Percentiles rank a stretch among this genome's conserved stretches.
These are phyloP conservation scores for Anoncus sp. DNA, from an alignment of 2,888 invertebrate species.

Conservation along the genomic window DNA sequence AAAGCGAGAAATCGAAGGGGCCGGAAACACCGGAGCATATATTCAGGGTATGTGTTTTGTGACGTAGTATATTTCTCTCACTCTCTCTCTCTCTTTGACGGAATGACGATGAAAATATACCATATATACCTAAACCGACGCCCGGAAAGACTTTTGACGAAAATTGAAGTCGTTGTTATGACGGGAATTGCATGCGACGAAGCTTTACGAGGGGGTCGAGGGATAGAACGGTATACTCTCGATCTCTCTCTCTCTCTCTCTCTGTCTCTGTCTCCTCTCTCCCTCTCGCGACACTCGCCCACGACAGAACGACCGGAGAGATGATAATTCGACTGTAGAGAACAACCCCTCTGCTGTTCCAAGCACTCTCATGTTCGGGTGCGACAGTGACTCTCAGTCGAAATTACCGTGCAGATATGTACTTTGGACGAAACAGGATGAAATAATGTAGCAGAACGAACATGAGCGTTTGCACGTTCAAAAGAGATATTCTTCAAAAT, in stretches of 20 bases:
- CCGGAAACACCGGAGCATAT: conserved; percentile 58
- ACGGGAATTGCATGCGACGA: conserved; percentile 81
- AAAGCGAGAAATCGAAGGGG: conserved; percentile 83
- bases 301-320: conserved; percentile 55
- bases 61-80: conserved; percentile 10
- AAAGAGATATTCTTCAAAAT: neutral
- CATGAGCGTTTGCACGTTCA: neutral
- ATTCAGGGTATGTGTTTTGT: conserved; percentile 30
- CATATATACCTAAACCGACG: conserved; percentile 75
- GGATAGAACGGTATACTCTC: conserved; percentile 47
- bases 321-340: conserved; percentile 63
- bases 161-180: conserved; percentile 83
- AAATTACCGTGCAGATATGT: conserved; percentile 12
- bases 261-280: conserved; percentile 28
- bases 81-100: conserved; percentile 10
- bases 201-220: conserved; percentile 74
- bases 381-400: conserved; percentile 60
- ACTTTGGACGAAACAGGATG: neutral
- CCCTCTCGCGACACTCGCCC: conserved; percentile 51
- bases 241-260: conserved; percentile 27
- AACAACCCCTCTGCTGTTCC: conserved; percentile 60
- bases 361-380: conserved; percentile 48
- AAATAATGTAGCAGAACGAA: neutral
- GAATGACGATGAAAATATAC: conserved; percentile 46
- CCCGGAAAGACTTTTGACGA: conserved; percentile 80